These are phyloP conservation scores for Lipophrys pholis DNA, from an alignment of 2,113 vertebrate genomes.

Conservation along the genomic window DNA sequence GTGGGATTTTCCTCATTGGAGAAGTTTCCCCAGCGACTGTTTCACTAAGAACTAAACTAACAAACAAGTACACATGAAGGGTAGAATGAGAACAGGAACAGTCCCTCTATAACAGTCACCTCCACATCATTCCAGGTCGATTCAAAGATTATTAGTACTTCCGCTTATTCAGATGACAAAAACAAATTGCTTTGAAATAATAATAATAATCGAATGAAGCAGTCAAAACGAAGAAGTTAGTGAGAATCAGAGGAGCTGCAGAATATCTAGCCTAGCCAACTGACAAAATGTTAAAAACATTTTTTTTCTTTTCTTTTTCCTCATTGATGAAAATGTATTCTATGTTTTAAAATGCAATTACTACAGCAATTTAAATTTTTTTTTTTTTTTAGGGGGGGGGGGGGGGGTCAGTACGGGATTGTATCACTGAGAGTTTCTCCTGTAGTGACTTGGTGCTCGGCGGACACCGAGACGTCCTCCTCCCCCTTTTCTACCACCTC, in stretches of 20 bases:
- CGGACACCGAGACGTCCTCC: not conserved
- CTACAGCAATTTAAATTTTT: conserved; percentile 43
- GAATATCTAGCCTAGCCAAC: conserved; percentile 41
- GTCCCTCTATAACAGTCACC: conserved; percentile 36
- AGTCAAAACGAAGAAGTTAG: conserved; percentile 44
- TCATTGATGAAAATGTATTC: conserved; percentile 41
- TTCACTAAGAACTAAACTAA: conserved; percentile 44
- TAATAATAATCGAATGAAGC: conserved; percentile 21
- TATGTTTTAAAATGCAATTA: conserved; percentile 47
- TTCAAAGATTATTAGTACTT: conserved; percentile 45
- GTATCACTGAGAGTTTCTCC: conserved; percentile 33
- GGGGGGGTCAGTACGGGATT: not conserved
- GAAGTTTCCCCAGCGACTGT: not conserved
- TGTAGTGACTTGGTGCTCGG: not conserved
- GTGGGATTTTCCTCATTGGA: not conserved
- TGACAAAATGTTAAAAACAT: conserved; percentile 63
- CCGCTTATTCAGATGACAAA: conserved; percentile 24
- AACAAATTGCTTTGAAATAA: too few relatives aligned
- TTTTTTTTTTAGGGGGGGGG: conserved; percentile 4
- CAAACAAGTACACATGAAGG: conserved; percentile 46
- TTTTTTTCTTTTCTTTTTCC: conserved; percentile 6
- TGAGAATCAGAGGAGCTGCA: conserved; percentile 45
- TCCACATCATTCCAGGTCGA: conserved; percentile 57
- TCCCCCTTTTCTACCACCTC: conserved; percentile 19
- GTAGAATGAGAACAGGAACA: conserved; percentile 41